phyloP scores from a whole-genome alignment of 2,113 vertebrate genomes.

The Phainopepla nitens region DNA sequence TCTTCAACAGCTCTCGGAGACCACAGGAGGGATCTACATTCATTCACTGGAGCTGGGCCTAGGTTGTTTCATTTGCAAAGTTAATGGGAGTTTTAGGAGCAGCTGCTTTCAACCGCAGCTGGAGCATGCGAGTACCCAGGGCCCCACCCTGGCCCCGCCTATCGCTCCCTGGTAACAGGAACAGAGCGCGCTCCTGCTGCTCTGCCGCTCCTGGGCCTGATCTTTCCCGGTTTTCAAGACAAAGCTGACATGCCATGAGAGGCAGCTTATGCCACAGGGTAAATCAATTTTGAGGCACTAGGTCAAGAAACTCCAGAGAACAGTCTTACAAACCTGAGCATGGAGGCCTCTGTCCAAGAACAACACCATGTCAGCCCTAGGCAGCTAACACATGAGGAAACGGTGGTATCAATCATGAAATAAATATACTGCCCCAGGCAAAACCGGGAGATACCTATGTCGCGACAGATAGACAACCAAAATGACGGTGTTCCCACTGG shows the following conservation, averaged over 20 bases:
- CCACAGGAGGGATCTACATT: not conserved
- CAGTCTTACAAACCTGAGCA: not conserved
- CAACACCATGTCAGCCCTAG: not conserved
- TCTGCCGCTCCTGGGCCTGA: not conserved
- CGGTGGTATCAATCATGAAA: not conserved
- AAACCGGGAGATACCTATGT: not conserved
- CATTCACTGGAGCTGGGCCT: not conserved
- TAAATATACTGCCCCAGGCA: not conserved
- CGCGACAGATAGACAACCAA: not conserved
- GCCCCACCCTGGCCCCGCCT: not conserved
- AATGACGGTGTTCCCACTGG: not conserved
- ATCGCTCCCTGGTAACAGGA: not conserved
- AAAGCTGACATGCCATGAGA: not conserved
- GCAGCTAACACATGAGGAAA: not conserved
- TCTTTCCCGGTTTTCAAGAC: not conserved
- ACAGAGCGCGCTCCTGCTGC: not conserved
- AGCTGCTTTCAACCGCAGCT: not conserved
- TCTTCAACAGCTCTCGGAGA: not conserved
- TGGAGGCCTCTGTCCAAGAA: not conserved
- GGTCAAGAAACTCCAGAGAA: not conserved
- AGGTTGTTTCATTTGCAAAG: not conserved
- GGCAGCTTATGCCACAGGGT: not conserved
- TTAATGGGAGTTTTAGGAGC: not conserved
- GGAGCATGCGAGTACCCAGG: not conserved
- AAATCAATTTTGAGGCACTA: not conserved